Evolutionary conservation across 2,888 invertebrate genomes (phyloP), one percentile per base, ranked within the genome.

Genomic region (Hydroisotoma schaefferi): DNA sequence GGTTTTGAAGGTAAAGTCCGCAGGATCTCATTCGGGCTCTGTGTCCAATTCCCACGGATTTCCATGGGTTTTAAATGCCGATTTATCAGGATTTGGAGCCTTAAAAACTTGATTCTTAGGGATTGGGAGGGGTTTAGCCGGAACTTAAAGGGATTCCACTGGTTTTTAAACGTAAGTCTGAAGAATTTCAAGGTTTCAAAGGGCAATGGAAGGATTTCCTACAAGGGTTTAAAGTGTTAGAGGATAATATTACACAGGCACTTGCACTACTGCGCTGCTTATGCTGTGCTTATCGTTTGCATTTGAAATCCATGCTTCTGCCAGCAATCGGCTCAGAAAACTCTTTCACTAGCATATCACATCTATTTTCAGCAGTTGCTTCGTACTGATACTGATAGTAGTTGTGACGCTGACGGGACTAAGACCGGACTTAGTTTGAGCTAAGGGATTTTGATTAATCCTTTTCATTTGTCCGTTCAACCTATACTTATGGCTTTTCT

Each of bases 21-120:
- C 15, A 15, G 29, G 51, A 15, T 28, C 37, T 52, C 26, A 20
- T 22, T 6, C 8, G 22, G 37, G 51, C 51, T 52, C 37, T 29
- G 37, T 52, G 51, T 52, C 51, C 51, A 52, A 52, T 52, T 52
- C 51, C 51, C 37, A 52, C 51, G 51, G 51, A 52, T 52, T 52
- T 52, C 37, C 51, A 4, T 29, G 40, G 47, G 51, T 52, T 52
- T 52, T 52, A 52, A 52, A 52, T 52, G 51, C 51, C 51, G 51
- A 52, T 52, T 52, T 52, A 52, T 52, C 51, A 52, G 51, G 51
- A 29, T 27, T 46, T 46, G 23, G 46, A 8, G 46, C 46, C 49
- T 27, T 52, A 33, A 52, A 52, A 52, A 37, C 51, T 52, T 52
- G 51, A 52, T 52, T 52, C 51, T 52, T 52, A 52, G 51, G 51